A percentile compares a stretch with the other conserved stretches of the same genome.
These are phyloP conservation scores for Zelleria hepariella DNA, from an alignment of 2,888 invertebrate genomes.

Conservation along the genomic window DNA sequence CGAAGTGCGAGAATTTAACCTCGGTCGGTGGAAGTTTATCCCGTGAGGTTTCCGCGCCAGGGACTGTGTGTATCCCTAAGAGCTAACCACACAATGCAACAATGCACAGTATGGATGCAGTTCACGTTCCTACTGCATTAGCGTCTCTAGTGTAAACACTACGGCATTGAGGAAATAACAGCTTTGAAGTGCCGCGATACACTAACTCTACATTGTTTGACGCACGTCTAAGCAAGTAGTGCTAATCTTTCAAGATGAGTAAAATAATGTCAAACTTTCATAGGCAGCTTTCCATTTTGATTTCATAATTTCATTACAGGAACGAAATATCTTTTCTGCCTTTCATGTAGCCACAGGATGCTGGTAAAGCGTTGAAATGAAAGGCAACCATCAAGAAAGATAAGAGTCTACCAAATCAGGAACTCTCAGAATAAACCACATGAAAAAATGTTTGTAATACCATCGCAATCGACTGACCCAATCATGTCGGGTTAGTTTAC, in stretches of 20 bases:
- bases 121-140: conserved; percentile 35
- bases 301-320: background rate
- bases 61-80: background rate
- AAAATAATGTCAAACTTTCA: background rate
- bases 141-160: conserved; percentile 34
- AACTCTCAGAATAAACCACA: conserved; percentile 44
- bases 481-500: conserved; percentile 46
- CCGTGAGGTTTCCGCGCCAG: background rate
- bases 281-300: background rate
- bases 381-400: conserved; percentile 9
- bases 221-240: conserved; percentile 43
- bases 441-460: conserved; percentile 38
- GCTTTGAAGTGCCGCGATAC: conserved; percentile 44
- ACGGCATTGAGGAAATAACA: conserved; percentile 12
- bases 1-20: background rate
- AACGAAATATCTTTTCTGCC: background rate
- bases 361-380: background rate
- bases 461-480: conserved; percentile 49
- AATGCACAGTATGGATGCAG: background rate
- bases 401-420: conserved; percentile 15
- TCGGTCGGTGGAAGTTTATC: background rate
- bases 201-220: conserved; percentile 44
- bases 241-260: background rate
- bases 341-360: conserved; percentile 13
- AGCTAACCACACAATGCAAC: background rate